Evolutionary conservation across 2,113 vertebrate species (phyloP), one percentile per base, ranked within the genome.

Genomic region (Neomonachus schauinslandi): DNA sequence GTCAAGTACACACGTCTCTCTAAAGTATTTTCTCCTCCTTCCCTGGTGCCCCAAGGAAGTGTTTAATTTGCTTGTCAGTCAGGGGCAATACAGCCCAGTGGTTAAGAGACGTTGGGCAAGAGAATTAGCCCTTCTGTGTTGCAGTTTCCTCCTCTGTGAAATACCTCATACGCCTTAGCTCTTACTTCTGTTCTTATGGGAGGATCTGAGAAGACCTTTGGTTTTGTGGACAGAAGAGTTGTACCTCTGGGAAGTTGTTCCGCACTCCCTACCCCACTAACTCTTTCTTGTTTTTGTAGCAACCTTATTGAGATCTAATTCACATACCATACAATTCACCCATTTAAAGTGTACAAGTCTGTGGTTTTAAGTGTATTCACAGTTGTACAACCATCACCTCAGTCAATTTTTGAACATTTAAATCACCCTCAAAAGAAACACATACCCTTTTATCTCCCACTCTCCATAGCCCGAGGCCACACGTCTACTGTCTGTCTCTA

Each of bases 261-360:
- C 11, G 24, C 5, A 14, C 33, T 16, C 5, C 4, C 13, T 12
- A 33, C 15, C 24, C 4, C 7, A 1, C 21, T 28, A 26, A 7
- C 18, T 10, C 22, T 57, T 5, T 55, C 7, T 39, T 57, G 3
- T 22, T 46, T 65, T 24, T 4, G 21, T 55, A 57, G 59, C 46
- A 93, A 76, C 9, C 49, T 93, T 71, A 31, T 36, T 46, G 57
- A 69, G 21, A 84, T 55, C 7, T 28, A 28, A 59, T 87, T 92
- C 55, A 9, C 5, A 9, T 51, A 3, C 18, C 6, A 16, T 13
- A 5, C 1, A 67, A 16, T 42, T 92, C 22, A 39, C 9, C n/a
- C 28, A 11, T 24, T 79, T 36, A 31, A 26, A 80, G 22, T 19
- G 15, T 33, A 8, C 4, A 49, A 39, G 84, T 53, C 49, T 22